Evolutionary conservation across 2,797 vertebrate genomes (phyloP).

Genomic region (Zalophus californianus): DNA sequence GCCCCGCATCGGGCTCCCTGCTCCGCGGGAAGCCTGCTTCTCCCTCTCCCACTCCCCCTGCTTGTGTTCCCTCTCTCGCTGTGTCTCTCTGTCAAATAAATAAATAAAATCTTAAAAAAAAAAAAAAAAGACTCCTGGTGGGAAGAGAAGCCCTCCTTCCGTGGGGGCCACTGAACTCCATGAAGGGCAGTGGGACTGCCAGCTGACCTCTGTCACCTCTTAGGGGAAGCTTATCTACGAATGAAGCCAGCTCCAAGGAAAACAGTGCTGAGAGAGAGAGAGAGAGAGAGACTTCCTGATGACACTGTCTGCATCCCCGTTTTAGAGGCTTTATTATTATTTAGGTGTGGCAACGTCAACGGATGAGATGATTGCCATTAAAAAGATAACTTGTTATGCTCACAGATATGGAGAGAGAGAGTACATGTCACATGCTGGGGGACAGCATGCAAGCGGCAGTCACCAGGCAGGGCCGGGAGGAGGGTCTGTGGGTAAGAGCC

Average conservation of each 20-base stretch:
- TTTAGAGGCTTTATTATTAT: neutral
- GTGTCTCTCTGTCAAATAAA: too few relatives aligned
- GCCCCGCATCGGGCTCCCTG: too few relatives aligned
- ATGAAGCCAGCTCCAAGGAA: neutral
- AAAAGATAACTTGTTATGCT: neutral
- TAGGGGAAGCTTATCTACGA: neutral
- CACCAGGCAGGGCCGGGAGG: neutral
- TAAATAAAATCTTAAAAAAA: too few relatives aligned
- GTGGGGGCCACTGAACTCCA: neutral
- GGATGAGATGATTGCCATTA: neutral
- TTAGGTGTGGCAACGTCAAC: neutral
- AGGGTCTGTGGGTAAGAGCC: neutral
- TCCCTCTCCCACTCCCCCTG: too few relatives aligned
- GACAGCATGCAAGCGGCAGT: fast-evolving
- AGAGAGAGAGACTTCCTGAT: neutral
- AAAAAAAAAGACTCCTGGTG: neutral
- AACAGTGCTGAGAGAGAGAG: neutral
- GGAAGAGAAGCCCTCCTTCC: neutral
- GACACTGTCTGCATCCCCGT: neutral
- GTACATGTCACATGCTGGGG: neutral
- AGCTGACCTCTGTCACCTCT: neutral
- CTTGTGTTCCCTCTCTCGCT: too few relatives aligned
- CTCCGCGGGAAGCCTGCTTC: too few relatives aligned
- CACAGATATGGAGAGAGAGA: neutral
- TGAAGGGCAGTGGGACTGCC: neutral